Base-by-base conservation (phyloP, 2,113 vertebrate genomes). In the Boulengeromyrus knoepffleri region DNA sequence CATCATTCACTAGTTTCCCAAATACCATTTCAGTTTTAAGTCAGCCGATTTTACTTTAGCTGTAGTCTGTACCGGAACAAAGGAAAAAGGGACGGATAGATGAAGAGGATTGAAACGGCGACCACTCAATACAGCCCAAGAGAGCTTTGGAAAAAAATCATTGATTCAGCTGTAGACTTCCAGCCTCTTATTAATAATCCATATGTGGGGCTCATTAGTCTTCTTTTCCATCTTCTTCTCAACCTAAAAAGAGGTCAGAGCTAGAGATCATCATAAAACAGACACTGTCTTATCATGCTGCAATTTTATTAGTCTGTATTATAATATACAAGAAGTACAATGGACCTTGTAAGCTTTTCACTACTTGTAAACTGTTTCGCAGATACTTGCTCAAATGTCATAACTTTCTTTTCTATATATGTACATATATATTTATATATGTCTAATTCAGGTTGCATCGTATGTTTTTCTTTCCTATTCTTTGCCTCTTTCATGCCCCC, bases 161-260 rank as follows among this genome's bases (percentile, higher is more conserved):
- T 92, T 91, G 92, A 92, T 92, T 91, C 92, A 39, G 91, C 90
- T 91, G 92, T 91, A 94, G 95, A 93, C 94, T 94, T 94, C 94
- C 94, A 92, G 4, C 66, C 21, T 15, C 62, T 31, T 46, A 83
- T 84, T 77, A 58, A 77, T 46, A 49, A 58, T 19, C 27, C 19
- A 50, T 56, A 39, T 9, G 27, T 17, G 19, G 46, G 27, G 46
- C 36, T 27, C 9, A 2, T 2, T 1, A 46, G 39, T 17, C n/a
- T 7, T 56, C 17, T 49, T 85, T n/a, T 27, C 24, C 84, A 21
- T 77, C 42, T 49, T 85, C 24, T 85, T 85, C 7, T 27, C 84
- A 5, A n/a, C 27, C n/a, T 49, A 21, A 85, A 47, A 49, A 49
- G 3, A 49, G 42, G 42, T 85, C 19, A 15, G 84, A n/a, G 46